These are phyloP conservation scores for Galaxea fascicularis DNA, from an alignment of 92 coral and sea anemone species.

Conservation along the genomic window DNA sequence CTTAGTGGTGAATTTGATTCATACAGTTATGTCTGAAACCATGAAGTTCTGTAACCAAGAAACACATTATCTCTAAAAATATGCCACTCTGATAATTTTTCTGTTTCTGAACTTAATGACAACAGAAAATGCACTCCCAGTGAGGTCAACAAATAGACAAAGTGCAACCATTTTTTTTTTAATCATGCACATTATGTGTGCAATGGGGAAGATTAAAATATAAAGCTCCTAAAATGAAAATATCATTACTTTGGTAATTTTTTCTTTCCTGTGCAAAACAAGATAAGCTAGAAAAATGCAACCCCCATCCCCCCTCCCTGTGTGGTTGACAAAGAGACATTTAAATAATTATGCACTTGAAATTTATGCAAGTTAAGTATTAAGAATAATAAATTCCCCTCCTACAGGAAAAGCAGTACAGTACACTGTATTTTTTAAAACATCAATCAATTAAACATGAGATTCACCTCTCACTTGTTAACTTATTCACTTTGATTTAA, in stretches of 20 bases:
- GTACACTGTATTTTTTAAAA: background rate
- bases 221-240: no score
- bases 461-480: constrained; percentile 1
- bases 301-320: no score
- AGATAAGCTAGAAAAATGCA: no score
- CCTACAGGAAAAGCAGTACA: background rate
- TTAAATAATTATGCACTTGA: background rate
- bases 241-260: no score
- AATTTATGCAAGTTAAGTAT: background rate
- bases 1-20: no score
- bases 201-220: no score
- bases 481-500: background rate
- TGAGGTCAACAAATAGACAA: background rate
- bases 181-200: background rate
- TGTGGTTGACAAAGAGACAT: no score
- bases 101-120: background rate
- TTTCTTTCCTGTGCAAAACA: no score
- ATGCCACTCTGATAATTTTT: background rate
- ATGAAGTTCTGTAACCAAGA: constrained; percentile 12
- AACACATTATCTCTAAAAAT: constrained; percentile 17
- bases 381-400: background rate
- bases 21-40: no score
- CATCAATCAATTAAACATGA: constrained; percentile 58
- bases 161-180: background rate
- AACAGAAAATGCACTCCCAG: background rate